Conservation (phyloP, 2,888 invertebrate genomes). For the Chrysodeixis includens region DNA sequence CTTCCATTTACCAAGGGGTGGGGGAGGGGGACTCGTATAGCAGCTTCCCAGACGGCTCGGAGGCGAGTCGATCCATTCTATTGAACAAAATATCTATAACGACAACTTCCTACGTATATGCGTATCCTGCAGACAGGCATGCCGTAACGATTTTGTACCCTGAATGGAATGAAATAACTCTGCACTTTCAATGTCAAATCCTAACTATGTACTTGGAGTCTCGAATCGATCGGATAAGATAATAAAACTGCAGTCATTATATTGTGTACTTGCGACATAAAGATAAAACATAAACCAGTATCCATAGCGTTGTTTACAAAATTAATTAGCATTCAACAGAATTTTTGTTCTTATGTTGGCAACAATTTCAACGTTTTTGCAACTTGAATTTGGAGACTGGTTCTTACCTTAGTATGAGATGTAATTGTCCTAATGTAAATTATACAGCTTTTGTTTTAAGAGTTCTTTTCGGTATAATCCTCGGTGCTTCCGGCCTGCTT, state of each 20-base stretch:
- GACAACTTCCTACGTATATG: conserved; percentile 19
- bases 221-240: conserved; percentile 35
- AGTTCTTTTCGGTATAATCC: not conserved
- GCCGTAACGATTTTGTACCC: conserved; percentile 21
- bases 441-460: not conserved
- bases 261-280: conserved; percentile 16
- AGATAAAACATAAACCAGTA: conserved; percentile 17
- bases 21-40: conserved; percentile 52
- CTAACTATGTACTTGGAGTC: not conserved
- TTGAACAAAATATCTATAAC: conserved; percentile 56
- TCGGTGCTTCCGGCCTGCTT: not conserved
- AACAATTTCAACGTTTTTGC: conserved; percentile 9
- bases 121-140: conserved; percentile 21
- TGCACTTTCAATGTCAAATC: conserved; percentile 17
- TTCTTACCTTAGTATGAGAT: not conserved
- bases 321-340: conserved; percentile 5
- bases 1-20: conserved; percentile 50
- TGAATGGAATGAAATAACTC: conserved; percentile 6
- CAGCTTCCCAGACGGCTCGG: conserved; percentile 70
- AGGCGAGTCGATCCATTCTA: conserved; percentile 64
- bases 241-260: conserved; percentile 16
- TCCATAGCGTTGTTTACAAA: conserved; percentile 19
- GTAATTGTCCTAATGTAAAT: not conserved
- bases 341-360: conserved; percentile 1
- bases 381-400: conserved; percentile 1